Percentiles rank a stretch among this genome's conserved stretches.
These are phyloP conservation scores for Epinotia brunnichana DNA, from an alignment of 2,888 invertebrate species.

Conservation along the genomic window DNA sequence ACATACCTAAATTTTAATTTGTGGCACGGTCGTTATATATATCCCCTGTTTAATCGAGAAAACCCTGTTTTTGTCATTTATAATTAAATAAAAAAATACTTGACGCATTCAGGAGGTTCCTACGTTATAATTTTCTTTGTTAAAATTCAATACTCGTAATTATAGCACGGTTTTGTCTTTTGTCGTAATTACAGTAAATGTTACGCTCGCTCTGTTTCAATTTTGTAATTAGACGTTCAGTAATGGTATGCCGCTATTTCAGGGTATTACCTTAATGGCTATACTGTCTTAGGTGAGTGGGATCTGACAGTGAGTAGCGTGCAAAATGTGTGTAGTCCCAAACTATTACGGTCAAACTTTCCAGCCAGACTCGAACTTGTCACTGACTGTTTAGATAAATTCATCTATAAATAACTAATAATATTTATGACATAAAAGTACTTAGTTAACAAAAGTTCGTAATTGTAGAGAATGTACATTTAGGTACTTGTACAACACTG, in stretches of 20 bases:
- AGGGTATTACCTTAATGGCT: slow-evolving; percentile 15
- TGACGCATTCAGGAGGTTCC: no score
- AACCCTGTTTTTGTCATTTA: neutral
- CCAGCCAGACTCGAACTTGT: neutral
- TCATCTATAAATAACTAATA: neutral
- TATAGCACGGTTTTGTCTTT: neutral
- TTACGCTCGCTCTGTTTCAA: neutral
- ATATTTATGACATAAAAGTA: no score
- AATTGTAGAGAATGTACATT: no score
- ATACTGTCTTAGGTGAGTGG: slow-evolving; percentile 7
- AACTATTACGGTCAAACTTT: neutral
- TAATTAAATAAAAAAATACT: neutral
- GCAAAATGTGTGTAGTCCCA: slow-evolving; percentile 7
- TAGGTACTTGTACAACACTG: no score
- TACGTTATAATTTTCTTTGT: neutral
- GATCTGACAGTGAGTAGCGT: slow-evolving; percentile 38
- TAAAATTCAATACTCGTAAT: neutral
- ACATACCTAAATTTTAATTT: no score
- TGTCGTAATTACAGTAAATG: neutral
- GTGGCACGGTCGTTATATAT: no score
- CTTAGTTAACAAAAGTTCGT: no score
- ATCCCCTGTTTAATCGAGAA: neutral
- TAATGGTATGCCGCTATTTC: slow-evolving; percentile 7
- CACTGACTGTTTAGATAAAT: neutral
- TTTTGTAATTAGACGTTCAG: slow-evolving; percentile 3